Evolutionary conservation across 2,113 vertebrate genomes (phyloP).

Genomic region (Melanostigma gelatinosum): DNA sequence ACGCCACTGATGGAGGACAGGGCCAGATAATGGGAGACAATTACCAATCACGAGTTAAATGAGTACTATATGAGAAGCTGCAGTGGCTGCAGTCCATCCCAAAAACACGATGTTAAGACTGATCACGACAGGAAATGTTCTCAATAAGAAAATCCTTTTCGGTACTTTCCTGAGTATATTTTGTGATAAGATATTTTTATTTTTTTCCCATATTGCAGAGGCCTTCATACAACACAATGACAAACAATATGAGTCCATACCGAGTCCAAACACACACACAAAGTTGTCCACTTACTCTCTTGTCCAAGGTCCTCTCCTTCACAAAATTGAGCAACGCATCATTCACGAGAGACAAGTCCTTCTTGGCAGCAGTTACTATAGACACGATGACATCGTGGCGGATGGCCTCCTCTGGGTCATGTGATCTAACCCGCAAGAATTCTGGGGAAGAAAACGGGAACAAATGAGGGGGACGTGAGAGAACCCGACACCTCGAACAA

Average conservation of each 20-base stretch:
- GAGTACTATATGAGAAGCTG: not conserved
- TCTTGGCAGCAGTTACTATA: slow-evolving; percentile 99
- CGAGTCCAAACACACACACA: not conserved
- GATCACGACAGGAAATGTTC: too few species aligned
- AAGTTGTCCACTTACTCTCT: slow-evolving; percentile 84
- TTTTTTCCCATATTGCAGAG: too few species aligned
- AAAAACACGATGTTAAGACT: too few species aligned
- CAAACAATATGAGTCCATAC: not conserved
- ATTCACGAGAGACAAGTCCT: slow-evolving; percentile 96
- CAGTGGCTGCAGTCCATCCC: not conserved
- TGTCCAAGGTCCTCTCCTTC: slow-evolving; percentile 96
- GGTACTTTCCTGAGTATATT: too few species aligned
- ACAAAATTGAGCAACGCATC: slow-evolving; percentile 98
- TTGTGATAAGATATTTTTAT: too few species aligned
- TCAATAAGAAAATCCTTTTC: too few species aligned
- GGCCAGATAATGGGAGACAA: not conserved
- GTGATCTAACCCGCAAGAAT: slow-evolving; percentile 95
- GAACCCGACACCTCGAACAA: not conserved
- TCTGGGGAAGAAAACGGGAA: slow-evolving; percentile 81
- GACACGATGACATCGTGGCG: slow-evolving; percentile 99
- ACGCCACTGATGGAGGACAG: slow-evolving; percentile 86
- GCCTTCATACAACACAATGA: not conserved
- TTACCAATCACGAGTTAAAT: not conserved
- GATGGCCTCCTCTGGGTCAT: slow-evolving; percentile 98
- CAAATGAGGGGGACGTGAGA: slow-evolving; percentile 13